Base-by-base conservation (phyloP, 2,888 invertebrate genomes). In the Odontocerum albicorne region DNA sequence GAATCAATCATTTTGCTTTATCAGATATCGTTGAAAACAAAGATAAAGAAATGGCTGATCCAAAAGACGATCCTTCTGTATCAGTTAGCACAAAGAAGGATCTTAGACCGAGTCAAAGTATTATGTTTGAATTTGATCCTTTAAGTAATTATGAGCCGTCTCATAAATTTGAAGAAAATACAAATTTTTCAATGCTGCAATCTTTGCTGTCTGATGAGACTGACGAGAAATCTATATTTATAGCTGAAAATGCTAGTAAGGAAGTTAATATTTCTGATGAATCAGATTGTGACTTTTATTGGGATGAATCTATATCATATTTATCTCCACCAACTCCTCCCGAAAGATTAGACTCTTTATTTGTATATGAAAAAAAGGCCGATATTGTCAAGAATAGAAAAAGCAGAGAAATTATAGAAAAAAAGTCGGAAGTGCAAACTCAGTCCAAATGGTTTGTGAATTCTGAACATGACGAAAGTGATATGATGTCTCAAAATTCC, bases 61-160 rank as follows among this genome's bases (percentile, higher is more conserved):
- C 4, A 6, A 33, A 4, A 57, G 38, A 62, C 35, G 4, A 38
- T 49, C 20, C 57, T 44, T 40, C 55, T 63, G n/a, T n/a, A n/a
- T n/a, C n/a, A n/a, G n/a, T n/a, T n/a, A n/a, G n/a, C n/a, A n/a
- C n/a, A n/a, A n/a, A n/a, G n/a, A n/a, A n/a, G n/a, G n/a, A n/a
- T n/a, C n/a, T n/a, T n/a, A 62, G 60, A 47, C 65, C 63, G 63
- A 77, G 80, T 49, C 74, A 80, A 63, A 85, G 86, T 65, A 79
- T 87, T n/a, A 82, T 89, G 43, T 77, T 82, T 67, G 87, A 88
- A 69, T 89, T 89, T 72, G 89, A 89, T 72, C 89, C 87, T 1
- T 69, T 83, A 17, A 63, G 77, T 84, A 43, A 16, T 12, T 6
- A 10, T 31, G n/a, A n/a, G n/a, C n/a, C n/a, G n/a, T n/a, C n/a